Evolutionary conservation across 2,113 vertebrate species (phyloP), one percentile per base, ranked within the genome.

Genomic region (Xiphophorus hellerii): DNA sequence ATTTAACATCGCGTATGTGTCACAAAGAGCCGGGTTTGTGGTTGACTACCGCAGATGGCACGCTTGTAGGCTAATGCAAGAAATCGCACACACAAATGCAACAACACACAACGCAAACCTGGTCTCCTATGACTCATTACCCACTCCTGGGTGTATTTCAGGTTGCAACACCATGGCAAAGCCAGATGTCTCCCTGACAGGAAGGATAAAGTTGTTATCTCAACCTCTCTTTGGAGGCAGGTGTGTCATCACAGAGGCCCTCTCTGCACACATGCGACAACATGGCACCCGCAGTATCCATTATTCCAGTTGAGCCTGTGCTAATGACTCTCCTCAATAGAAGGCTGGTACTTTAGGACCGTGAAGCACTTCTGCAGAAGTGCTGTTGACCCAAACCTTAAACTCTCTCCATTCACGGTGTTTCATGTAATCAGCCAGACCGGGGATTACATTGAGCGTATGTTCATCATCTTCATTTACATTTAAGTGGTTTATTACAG

Each of bases 1-100:
- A 76, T 87, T 89, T 88, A 84, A 85, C 54, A 68, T 73, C 30
- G 81, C 68, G 76, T 67, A 30, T 76, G 81, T 85, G 85, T 81
- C 80, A 90, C 84, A 86, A 33, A 61, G 31, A 76, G 88, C 76
- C 71, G 71, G 48, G 69, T 74, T 91, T 83, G 87, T 58, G 48
- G 85, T 75, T 66, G 74, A 75, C 65, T 80, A 72, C 82, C 90
- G 77, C 92, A 95, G 92, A 94, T 94, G 92, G 92, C 51, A 66
- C 1, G 51, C 80, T 91, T 64, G 80, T 73, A 78, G 72, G 70
- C 76, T 74, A 74, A 77, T 84, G 73, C 39, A 75, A 66, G 42
- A 39, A 78, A 78, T 60, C 62, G 17, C 62, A 74, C 2, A 29
- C 68, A 67, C 64, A 71, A 74, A 76, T 54, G 37, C 58, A 35